Percentiles rank a stretch among this genome's conserved stretches.
These are phyloP conservation scores for Omphaloscelis lunosa DNA, from an alignment of 2,888 invertebrate genomes.

Conservation along the genomic window DNA sequence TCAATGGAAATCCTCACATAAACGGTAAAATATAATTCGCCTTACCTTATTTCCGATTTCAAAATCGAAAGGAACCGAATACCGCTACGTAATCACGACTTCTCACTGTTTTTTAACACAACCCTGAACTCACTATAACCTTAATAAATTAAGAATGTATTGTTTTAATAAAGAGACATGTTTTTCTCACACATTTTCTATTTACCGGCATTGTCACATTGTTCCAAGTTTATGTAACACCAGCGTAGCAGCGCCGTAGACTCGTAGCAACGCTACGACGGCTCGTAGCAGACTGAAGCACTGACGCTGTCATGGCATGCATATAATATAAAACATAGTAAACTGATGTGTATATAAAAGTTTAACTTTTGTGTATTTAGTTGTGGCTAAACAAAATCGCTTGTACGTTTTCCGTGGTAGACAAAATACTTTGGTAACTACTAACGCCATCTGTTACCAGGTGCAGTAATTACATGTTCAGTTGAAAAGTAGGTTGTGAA, in stretches of 20 bases:
- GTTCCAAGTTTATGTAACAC: constrained; percentile 61
- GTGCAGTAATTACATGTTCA: constrained; percentile 46
- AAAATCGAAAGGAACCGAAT: constrained; percentile 49
- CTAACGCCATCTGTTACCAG: constrained; percentile 72
- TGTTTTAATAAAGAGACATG: constrained; percentile 20
- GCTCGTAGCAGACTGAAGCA: constrained; percentile 78
- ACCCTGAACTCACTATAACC: constrained; percentile 26
- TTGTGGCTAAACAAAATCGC: constrained; percentile 45
- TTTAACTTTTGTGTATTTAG: constrained; percentile 52
- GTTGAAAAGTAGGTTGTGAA: constrained; percentile 35
- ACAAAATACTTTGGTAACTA: constrained; percentile 51
- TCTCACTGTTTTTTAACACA: constrained; percentile 54
- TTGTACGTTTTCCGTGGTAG: constrained; percentile 17
- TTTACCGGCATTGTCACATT: constrained; percentile 68
- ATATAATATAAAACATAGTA: constrained; percentile 36
- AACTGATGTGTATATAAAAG: constrained; percentile 42
- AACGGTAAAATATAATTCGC: constrained; percentile 54
- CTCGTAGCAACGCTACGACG: constrained; percentile 76
- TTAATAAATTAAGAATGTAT: constrained; percentile 40
- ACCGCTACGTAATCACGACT: constrained; percentile 42
- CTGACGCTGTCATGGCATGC: constrained; percentile 41
- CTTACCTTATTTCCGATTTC: constrained; percentile 64
- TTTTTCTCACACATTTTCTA: constrained; percentile 62
- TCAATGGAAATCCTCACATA: constrained; percentile 44
- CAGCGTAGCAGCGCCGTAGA: constrained; percentile 68